phyloP scores from a whole-genome alignment of 2,113 vertebrate genomes.

The Eubucco bourcierii region DNA sequence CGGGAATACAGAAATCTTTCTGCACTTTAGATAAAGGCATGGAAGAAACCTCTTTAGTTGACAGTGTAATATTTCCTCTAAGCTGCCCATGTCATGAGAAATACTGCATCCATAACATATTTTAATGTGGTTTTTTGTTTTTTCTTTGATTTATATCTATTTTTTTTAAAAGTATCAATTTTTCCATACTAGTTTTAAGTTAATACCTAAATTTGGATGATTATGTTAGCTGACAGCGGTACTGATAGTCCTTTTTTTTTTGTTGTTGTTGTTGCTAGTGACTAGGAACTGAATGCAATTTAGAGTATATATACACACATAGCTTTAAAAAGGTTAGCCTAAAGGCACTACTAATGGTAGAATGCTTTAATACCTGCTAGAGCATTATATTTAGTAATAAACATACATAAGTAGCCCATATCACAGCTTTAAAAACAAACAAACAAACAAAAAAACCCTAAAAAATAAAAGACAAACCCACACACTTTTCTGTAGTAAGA shows the following conservation, averaged over 20 bases:
- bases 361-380: constrained; percentile 92
- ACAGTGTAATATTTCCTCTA: constrained; percentile 72
- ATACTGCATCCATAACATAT: constrained; percentile 63
- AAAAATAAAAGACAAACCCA: constrained; percentile 73
- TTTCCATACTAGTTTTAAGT: constrained; percentile 73
- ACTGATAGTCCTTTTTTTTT: constrained; percentile 81
- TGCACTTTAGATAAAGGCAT: constrained; percentile 84
- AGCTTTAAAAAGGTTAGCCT: constrained; percentile 87
- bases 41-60: constrained; percentile 76
- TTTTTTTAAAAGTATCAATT: constrained; percentile 64
- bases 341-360: constrained; percentile 85
- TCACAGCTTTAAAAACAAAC: constrained; percentile 80
- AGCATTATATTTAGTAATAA: constrained; percentile 88
- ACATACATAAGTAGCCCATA: constrained; percentile 83
- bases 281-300: constrained; percentile 77
- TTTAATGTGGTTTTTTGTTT: not conserved
- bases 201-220: constrained; percentile 73
- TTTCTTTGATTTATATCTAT: constrained; percentile 64
- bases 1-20: constrained; percentile 67
- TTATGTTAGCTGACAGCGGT: constrained; percentile 79
- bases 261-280: constrained; percentile 78
- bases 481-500: constrained; percentile 76
- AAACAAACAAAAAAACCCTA: too few relatives aligned
- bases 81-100: constrained; percentile 69
- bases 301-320: constrained; percentile 79